These are phyloP conservation scores for Plagiodera versicolora DNA, from an alignment of 2,888 invertebrate genomes.

Conservation along the genomic window DNA sequence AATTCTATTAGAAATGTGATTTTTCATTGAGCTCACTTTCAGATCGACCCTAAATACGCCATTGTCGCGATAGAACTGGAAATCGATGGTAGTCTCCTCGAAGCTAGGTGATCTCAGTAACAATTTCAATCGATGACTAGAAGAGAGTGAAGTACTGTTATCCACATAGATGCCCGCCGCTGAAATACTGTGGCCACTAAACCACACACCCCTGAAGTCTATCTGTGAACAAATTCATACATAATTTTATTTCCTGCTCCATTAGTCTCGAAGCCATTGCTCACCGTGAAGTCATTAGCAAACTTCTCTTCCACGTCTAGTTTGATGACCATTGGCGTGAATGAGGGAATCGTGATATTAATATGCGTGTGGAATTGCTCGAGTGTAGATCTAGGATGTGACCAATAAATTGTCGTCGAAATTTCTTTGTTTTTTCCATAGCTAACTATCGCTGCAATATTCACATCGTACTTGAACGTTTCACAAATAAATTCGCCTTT, in stretches of 20 bases:
- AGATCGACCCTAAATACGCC: constrained; percentile 68
- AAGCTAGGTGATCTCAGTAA: constrained; percentile 74
- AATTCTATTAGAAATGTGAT: no score
- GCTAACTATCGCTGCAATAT: constrained; percentile 56
- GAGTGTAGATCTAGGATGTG: constrained; percentile 67
- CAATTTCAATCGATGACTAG: constrained; percentile 66
- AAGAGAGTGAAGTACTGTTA: constrained; percentile 65
- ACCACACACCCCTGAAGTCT: constrained; percentile 76
- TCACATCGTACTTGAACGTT: constrained; percentile 60
- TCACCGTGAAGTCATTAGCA: constrained; percentile 69
- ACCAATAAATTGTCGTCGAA: constrained; percentile 60
- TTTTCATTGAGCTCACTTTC: constrained; percentile 55
- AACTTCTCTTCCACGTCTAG: constrained; percentile 70
- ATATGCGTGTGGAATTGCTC: constrained; percentile 70
- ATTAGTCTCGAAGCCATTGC: constrained; percentile 40
- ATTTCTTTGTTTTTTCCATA: constrained; percentile 66
- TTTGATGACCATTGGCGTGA: constrained; percentile 69
- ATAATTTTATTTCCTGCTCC: not conserved
- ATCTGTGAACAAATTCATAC: constrained; percentile 56
- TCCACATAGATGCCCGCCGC: constrained; percentile 75
- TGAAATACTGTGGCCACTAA: constrained; percentile 73
- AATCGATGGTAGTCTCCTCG: constrained; percentile 65
- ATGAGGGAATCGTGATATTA: constrained; percentile 74
- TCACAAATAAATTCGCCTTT: constrained; percentile 60
- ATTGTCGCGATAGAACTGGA: constrained; percentile 68